Conservation (phyloP, 1,140 invertebrate genomes). For the Rhizoglyphus robini region DNA sequence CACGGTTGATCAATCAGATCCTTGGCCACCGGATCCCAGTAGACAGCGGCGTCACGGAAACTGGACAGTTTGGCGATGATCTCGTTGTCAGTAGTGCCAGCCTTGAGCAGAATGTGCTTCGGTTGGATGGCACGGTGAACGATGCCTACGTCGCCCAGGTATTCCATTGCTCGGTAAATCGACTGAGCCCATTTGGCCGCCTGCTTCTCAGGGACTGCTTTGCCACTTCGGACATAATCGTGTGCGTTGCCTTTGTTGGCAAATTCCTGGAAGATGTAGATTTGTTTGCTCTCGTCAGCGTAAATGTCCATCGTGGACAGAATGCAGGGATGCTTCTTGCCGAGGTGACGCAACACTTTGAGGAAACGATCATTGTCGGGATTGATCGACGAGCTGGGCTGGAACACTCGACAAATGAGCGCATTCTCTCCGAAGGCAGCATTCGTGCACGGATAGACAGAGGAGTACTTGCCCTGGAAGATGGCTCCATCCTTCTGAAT, state of each 20-base stretch:
- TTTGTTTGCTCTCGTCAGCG: neutral
- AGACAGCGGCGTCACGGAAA: neutral
- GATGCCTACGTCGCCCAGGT: neutral
- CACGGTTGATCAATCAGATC: neutral
- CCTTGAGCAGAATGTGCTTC: constrained; percentile 6
- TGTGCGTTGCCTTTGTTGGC: neutral
- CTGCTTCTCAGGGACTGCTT: neutral
- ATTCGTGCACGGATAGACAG: neutral
- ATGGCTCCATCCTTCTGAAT: neutral
- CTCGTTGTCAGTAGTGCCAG: neutral
- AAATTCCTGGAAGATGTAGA: constrained; percentile 13
- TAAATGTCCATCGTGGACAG: constrained; percentile 9
- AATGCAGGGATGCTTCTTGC: constrained; percentile 1
- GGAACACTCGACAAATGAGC: neutral
- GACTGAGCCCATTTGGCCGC: neutral
- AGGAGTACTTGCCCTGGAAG: neutral
- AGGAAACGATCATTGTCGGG: neutral
- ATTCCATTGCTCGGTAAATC: constrained; percentile 5
- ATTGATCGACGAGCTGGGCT: neutral
- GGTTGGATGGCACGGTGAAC: constrained; percentile 3
- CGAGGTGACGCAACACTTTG: neutral
- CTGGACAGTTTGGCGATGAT: constrained; percentile 1
- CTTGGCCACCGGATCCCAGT: neutral
- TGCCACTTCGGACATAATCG: neutral
- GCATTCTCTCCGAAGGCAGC: neutral